Percentiles rank a stretch among this genome's conserved stretches.
Conservation (phyloP, 2,797 vertebrate species). For the Cossypha caffra region DNA sequence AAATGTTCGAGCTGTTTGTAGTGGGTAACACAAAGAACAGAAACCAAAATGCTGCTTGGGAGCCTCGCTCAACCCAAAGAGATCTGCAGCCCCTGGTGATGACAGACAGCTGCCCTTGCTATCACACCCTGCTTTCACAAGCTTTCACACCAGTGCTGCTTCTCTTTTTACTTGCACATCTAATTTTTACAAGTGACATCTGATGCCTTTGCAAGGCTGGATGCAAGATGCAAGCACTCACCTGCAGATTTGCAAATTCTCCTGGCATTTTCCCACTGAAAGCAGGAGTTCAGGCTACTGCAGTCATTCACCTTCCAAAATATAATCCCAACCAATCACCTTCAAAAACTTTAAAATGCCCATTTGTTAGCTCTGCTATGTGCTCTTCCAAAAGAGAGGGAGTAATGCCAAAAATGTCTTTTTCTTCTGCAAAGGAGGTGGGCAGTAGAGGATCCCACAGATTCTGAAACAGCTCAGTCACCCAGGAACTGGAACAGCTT, state of each 20-base stretch:
- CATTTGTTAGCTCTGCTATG: background rate
- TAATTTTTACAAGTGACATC: background rate
- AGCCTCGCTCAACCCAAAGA: background rate
- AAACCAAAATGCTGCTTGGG: rapidly evolving
- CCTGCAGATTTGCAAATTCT: background rate
- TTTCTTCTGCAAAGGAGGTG: background rate
- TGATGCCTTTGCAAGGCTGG: rapidly evolving
- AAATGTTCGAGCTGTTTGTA: rapidly evolving
- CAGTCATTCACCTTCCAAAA: background rate
- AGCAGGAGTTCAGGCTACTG: background rate
- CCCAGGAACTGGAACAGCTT: background rate
- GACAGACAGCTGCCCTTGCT: rapidly evolving
- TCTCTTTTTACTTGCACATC: background rate
- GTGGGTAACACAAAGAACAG: background rate
- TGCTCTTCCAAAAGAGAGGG: background rate
- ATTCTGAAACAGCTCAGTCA: background rate
- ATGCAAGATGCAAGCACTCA: background rate
- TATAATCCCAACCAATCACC: background rate
- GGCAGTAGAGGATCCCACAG: background rate
- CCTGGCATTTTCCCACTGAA: background rate
- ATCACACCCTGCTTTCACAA: background rate
- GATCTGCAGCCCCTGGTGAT: rapidly evolving
- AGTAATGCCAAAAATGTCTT: background rate
- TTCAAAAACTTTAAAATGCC: background rate
- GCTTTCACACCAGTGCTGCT: background rate